These are phyloP conservation scores for Heliconius congener DNA, from an alignment of 1,140 invertebrate genomes.

Conservation along the genomic window DNA sequence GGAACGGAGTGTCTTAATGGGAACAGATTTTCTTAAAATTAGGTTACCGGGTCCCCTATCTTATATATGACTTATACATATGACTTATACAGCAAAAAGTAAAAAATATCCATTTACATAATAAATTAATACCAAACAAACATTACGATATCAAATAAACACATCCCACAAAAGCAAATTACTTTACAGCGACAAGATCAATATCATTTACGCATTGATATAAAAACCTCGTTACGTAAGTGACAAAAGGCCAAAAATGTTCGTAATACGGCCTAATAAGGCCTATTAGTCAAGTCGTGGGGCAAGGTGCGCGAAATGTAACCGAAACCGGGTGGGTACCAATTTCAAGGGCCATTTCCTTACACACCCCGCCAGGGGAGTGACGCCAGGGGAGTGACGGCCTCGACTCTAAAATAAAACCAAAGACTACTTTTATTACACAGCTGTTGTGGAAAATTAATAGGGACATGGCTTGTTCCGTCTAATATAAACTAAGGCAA, in stretches of 20 bases:
- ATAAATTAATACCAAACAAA: conserved; percentile 8
- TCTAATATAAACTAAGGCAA: conserved; percentile 23
- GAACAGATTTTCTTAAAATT: too few relatives aligned
- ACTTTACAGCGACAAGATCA: conserved; percentile 24
- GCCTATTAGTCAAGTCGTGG: conserved; percentile 61
- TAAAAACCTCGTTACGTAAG: conserved; percentile 56
- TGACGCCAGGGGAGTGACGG: conserved; percentile 37
- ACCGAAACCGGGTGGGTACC: conserved; percentile 51
- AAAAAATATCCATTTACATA: neutral
- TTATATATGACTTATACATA: too few relatives aligned
- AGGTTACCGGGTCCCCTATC: too few relatives aligned
- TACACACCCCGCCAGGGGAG: conserved; percentile 50
- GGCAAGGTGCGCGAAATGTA: conserved; percentile 63
- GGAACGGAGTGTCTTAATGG: too few relatives aligned
- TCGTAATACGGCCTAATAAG: conserved; percentile 61
- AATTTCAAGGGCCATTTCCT: conserved; percentile 74
- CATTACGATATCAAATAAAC: neutral
- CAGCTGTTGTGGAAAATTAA: conserved; percentile 53
- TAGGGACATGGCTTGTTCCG: conserved; percentile 34
- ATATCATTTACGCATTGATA: conserved; percentile 29
- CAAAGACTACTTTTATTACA: conserved; percentile 46
- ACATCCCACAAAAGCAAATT: conserved; percentile 6
- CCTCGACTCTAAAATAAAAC: conserved; percentile 51
- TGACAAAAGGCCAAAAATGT: conserved; percentile 58
- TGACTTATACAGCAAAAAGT: too few relatives aligned